Evolutionary conservation across 2,797 vertebrate genomes (phyloP), one percentile per base, ranked within the genome.

Genomic region (Rhinoraja longicauda): DNA sequence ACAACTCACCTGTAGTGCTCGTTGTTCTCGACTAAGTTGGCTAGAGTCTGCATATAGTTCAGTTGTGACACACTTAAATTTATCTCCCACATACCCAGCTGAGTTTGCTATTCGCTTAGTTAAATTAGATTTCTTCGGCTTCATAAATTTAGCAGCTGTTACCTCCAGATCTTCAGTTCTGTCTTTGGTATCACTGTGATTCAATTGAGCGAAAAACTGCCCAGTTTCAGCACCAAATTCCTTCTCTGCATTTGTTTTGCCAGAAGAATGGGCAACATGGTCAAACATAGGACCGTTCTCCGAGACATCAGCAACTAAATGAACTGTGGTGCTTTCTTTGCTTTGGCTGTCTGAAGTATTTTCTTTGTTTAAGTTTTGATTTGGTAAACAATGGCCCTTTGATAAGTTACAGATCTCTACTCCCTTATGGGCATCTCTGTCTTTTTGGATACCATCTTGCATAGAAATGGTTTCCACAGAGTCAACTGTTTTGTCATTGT

Each of bases 41-140:
- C 98, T 99, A 95, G 98, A 98, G 96, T 99, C 99, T 0, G 98
- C 98, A 0, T 99, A 99, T 95, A 99, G 97, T 95, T 99, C 99
- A 0, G 98, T 99, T 72, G 99, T 99, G 96, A 99, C 97, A 93
- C 98, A 99, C 96, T 99, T 99, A 97, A 99, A 98, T 94, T 98
- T 97, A 95, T 99, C 99, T 93, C 99, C 99, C 96, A 99, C 99
- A 2, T 98, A 99, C 97, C 99, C 99, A 0, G 98, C 97, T 36
- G 99, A 99, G 96, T 99, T 99, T 57, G 98, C 99, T 0, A 99
- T 99, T 95, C 99, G 97, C 95, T 99, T 99, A 93, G 98, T 98
- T 96, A 99, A 94, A 94, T 98, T 99, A 73, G 98, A 99, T 59
- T 97, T 97, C 95, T 97, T 97, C 94, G 96, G 96, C 96, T 97